These are phyloP conservation scores for Carettochelys insculpta DNA, from an alignment of 2,113 vertebrate species.

Conservation along the genomic window DNA sequence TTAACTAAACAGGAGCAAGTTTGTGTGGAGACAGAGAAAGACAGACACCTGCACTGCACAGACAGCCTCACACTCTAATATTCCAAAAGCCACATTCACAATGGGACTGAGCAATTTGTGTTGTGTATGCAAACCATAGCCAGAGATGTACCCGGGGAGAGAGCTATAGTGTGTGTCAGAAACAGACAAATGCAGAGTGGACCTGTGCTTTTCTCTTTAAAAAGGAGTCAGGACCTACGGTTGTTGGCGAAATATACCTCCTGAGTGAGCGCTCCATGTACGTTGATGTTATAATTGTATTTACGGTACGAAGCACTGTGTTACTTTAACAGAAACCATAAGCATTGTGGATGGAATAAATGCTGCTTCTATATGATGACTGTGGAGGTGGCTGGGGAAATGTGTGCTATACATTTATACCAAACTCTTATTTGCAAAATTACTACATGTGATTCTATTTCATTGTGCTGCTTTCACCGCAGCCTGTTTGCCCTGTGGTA, in stretches of 20 bases:
- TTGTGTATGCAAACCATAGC: rapidly evolving
- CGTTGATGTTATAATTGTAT: neutral
- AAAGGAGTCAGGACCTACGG: rapidly evolving
- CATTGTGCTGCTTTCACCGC: slow-evolving; percentile 14
- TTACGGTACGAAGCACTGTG: neutral
- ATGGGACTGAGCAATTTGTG: rapidly evolving
- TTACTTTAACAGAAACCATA: neutral
- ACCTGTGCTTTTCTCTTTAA: rapidly evolving
- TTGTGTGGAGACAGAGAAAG: neutral
- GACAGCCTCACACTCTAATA: neutral
- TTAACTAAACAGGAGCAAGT: neutral
- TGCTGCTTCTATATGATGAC: neutral
- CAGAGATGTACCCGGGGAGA: neutral
- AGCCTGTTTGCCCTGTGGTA: slow-evolving; percentile 27
- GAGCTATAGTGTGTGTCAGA: rapidly evolving
- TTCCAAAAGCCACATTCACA: rapidly evolving
- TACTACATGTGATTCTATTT: neutral
- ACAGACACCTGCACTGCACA: rapidly evolving
- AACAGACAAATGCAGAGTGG: rapidly evolving
- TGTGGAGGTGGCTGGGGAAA: neutral
- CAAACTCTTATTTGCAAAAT: neutral
- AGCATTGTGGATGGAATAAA: neutral
- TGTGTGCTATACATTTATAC: rapidly evolving
- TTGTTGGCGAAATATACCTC: neutral
- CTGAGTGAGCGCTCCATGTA: neutral